Evolutionary conservation across 2,888 invertebrate species (phyloP), one percentile per base, ranked within the genome.

Genomic region (Brachylomia viminalis): DNA sequence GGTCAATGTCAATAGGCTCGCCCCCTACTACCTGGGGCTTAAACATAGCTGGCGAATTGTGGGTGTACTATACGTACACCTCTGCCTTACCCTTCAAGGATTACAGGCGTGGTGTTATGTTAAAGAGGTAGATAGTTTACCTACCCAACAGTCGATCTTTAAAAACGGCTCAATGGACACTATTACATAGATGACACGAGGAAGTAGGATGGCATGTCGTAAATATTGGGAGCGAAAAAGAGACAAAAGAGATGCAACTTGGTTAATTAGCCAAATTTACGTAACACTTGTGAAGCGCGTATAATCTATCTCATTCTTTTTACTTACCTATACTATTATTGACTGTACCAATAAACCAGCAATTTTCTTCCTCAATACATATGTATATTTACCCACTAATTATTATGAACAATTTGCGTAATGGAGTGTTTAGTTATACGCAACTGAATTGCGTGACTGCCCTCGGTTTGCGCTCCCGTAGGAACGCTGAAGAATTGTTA

Each of bases 371-470:
- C 33, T n/a, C 10, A 47, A 71, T 66, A 23, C 67, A 30, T 68
- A 68, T 69, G 49, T 56, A 52, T 68, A 49, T 84, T 75, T 75
- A 8, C 3, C 20, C n/a, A 67, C 65, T 79, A 84, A 83, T 86
- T 81, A 84, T 83, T 84, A 76, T 66, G 23, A 84, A 88, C 88
- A 87, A 88, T 86, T 88, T 84, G 49, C 72, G 78, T 86, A 87
- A 87, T 87, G 75, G 79, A 84, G 68, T 77, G 72, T 75, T 75
- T 74, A 33, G 83, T 45, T 52, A 38, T 82, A 81, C 72, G 79
- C 68, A 68, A 52, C 61, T 65, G 47, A 38, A 56, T 87, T 65
- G 87, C 87, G 87, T 87, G 87, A 81, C 84, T 80, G n/a, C 33
- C 54, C 64, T 56, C 79, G 47, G 71, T 88, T 83, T 66, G 27